phyloP scores from a whole-genome alignment of 2,888 invertebrate species.

The Liopterus haemorrhoidalis region DNA sequence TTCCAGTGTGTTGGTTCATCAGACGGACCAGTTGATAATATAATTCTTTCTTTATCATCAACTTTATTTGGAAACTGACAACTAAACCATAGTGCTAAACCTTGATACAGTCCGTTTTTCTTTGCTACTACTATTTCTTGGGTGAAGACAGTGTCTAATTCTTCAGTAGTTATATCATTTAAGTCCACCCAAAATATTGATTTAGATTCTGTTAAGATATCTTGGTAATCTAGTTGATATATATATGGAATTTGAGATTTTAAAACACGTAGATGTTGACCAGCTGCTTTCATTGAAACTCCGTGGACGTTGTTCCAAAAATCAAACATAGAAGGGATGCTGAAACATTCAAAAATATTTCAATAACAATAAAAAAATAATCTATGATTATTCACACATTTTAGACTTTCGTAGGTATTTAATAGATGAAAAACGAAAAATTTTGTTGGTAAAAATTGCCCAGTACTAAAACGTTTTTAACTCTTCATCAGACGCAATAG shows the following conservation, averaged over 20 bases:
- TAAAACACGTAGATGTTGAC: conserved; percentile 54
- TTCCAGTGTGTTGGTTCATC: conserved; percentile 64
- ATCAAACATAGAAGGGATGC: conserved; percentile 59
- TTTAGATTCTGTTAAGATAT: conserved; percentile 60
- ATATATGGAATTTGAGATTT: conserved; percentile 65
- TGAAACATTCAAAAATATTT: conserved; percentile 40
- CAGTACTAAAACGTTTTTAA: no score
- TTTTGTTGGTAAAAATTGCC: no score
- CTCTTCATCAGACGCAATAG: no score
- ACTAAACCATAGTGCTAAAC: conserved; percentile 76
- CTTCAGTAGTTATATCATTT: conserved; percentile 53
- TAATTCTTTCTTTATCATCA: conserved; percentile 39
- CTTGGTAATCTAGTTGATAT: conserved; percentile 49
- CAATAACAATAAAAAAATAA: conserved; percentile 14
- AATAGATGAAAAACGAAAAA: no score
- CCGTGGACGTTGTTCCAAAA: conserved; percentile 78
- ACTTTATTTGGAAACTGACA: conserved; percentile 60
- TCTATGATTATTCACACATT: conserved; percentile 23
- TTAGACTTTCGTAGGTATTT: no score
- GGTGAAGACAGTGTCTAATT: conserved; percentile 55
- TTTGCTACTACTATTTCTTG: conserved; percentile 57
- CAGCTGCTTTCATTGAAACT: conserved; percentile 67
- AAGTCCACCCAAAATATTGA: conserved; percentile 65
- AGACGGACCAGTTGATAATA: conserved; percentile 54
- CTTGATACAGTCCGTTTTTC: conserved; percentile 61